Conservation (phyloP, 2,113 vertebrate species). For the Psilopsiagon aurifrons region DNA sequence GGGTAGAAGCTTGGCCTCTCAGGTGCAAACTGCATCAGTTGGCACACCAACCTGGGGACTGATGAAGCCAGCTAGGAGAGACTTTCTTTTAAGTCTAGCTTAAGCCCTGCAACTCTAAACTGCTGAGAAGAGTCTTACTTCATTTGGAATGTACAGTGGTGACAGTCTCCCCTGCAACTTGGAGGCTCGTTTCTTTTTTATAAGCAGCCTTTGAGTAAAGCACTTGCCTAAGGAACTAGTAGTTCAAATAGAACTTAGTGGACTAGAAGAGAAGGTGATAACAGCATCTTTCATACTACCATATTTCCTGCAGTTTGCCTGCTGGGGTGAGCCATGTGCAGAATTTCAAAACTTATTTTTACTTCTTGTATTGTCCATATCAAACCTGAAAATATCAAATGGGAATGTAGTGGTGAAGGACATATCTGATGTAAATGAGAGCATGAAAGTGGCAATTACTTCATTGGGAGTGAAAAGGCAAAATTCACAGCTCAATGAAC, state of each 20-base stretch:
- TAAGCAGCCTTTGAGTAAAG: not conserved
- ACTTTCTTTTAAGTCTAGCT: not conserved
- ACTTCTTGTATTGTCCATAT: not conserved
- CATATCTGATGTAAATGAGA: not conserved
- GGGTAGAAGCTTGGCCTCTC: not conserved
- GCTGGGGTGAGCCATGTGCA: not conserved
- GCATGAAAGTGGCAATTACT: not conserved
- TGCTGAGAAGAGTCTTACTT: not conserved
- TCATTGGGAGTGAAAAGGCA: not conserved
- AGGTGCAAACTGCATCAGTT: not conserved
- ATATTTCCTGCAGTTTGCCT: not conserved
- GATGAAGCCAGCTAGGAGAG: not conserved
- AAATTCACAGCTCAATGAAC: not conserved
- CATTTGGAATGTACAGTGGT: not conserved
- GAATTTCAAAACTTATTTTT: not conserved
- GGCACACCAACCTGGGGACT: not conserved
- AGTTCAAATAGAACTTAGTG: not conserved
- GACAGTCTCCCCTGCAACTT: not conserved
- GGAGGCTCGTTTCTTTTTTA: not conserved
- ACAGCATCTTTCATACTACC: not conserved
- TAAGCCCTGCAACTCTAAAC: not conserved
- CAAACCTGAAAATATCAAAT: not conserved
- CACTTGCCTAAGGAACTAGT: not conserved
- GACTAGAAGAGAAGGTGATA: not conserved
- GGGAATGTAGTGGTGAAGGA: not conserved